These are phyloP conservation scores for Numenius phaeopus DNA, from an alignment of 2,797 vertebrate genomes.

Conservation along the genomic window DNA sequence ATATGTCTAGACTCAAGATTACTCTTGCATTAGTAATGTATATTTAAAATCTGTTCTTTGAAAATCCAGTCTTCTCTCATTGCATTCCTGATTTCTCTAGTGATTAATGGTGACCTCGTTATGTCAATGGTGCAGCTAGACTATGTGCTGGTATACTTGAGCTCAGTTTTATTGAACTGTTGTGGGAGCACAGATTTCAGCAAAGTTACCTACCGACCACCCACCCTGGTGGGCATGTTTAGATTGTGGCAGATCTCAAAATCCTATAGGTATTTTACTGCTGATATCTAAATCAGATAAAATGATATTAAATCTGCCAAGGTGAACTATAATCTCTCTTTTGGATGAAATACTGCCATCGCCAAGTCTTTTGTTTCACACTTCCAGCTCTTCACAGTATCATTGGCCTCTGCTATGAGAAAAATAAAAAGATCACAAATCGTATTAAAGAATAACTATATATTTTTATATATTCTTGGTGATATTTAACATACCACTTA, in stretches of 20 bases:
- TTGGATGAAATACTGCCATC: neutral
- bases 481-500: neutral
- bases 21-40: neutral
- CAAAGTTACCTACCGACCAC: neutral
- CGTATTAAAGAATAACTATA: neutral
- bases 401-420: neutral
- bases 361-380: neutral
- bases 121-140: neutral
- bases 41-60: constrained; percentile 31
- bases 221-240: neutral
- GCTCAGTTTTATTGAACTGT: neutral
- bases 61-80: neutral
- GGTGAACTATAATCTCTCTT: neutral
- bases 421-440: neutral
- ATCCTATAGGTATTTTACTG: neutral
- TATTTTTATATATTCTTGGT: neutral
- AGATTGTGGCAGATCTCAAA: neutral
- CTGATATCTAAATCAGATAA: neutral
- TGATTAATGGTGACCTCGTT: neutral
- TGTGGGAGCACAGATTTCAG: neutral
- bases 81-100: neutral
- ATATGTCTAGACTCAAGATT: neutral
- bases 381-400: neutral
- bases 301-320: neutral
- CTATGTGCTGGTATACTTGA: neutral